Evolutionary conservation across 2,888 invertebrate species (phyloP).

Genomic region (Bombyx huttoni): DNA sequence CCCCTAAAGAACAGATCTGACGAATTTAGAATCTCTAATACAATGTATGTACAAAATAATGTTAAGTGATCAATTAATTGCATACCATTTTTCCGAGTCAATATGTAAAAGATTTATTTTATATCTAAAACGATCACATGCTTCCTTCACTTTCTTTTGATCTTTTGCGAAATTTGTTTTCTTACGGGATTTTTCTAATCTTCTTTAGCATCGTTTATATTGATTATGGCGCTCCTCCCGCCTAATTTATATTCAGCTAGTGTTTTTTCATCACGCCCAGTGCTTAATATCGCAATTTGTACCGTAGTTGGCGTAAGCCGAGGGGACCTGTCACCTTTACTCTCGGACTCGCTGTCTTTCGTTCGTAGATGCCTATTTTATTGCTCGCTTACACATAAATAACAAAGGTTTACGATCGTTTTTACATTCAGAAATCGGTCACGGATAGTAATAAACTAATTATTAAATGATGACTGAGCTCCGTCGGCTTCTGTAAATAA

Average conservation of each 20-base stretch:
- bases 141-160: conserved; percentile 27
- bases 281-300: conserved; percentile 72
- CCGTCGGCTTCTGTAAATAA: conserved; percentile 21
- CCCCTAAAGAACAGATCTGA: too few relatives aligned
- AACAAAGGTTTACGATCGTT: conserved; percentile 41
- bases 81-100: too few relatives aligned
- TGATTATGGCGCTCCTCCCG: conserved; percentile 68
- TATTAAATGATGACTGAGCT: conserved; percentile 36
- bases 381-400: conserved; percentile 51
- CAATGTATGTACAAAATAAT: too few relatives aligned
- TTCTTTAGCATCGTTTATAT: conserved; percentile 73
- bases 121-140: conserved; percentile 1
- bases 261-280: conserved; percentile 73
- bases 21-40: too few relatives aligned
- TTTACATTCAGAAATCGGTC: conserved; percentile 39
- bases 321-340: conserved; percentile 63
- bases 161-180: conserved; percentile 64
- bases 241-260: conserved; percentile 73
- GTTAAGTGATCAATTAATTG: too few relatives aligned
- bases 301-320: conserved; percentile 67
- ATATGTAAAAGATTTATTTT: conserved; percentile 1
- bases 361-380: conserved; percentile 49
- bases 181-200: conserved; percentile 71
- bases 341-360: conserved; percentile 47
- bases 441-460: conserved; percentile 35